Evolutionary conservation across 2,888 invertebrate species (phyloP).

Genomic region (Machimus rusticus): DNA sequence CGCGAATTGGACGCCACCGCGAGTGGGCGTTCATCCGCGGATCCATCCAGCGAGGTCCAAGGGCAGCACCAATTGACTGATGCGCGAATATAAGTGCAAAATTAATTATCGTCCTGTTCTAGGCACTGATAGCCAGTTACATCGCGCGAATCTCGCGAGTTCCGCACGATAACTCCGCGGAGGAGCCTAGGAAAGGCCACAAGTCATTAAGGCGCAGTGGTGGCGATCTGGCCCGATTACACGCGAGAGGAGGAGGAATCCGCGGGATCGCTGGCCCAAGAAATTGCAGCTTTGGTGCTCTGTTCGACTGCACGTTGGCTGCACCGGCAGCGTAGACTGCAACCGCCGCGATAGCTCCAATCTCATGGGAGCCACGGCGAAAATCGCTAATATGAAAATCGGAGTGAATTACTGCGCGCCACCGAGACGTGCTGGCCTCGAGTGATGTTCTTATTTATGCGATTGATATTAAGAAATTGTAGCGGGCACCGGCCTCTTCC

Average conservation of each 20-base stretch:
- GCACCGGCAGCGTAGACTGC: neutral
- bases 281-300: neutral
- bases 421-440: conserved; percentile 9
- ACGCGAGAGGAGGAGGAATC: neutral
- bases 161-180: neutral
- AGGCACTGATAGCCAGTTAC: neutral
- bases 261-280: neutral
- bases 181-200: neutral
- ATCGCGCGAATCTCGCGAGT: neutral
- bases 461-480: neutral
- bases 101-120: neutral
- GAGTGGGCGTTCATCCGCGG: neutral
- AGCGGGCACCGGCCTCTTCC: neutral
- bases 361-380: neutral
- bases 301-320: neutral
- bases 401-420: neutral
- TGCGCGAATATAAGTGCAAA: neutral
- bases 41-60: neutral
- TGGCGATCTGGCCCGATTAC: neutral
- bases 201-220: neutral
- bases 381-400: conserved; percentile 19
- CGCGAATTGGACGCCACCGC: neutral
- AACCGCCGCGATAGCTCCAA: neutral
- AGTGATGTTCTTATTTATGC: conserved; percentile 26
- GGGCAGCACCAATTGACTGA: neutral